Conservation (phyloP, 1,140 invertebrate species). For the Pentalonia nigronervosa region DNA sequence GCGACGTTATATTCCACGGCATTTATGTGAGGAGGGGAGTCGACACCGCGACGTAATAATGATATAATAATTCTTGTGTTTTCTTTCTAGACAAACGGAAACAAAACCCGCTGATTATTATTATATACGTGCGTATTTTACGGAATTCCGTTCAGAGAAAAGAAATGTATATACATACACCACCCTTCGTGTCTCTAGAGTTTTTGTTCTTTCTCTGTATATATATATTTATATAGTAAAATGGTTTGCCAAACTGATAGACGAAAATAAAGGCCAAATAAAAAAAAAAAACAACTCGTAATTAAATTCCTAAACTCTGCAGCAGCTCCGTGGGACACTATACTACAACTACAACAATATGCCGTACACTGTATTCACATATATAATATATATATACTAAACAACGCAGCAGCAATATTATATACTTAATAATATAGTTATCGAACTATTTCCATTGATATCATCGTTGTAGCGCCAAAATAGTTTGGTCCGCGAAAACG, state of each 20-base stretch:
- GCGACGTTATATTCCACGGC: neutral
- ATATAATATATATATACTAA: neutral
- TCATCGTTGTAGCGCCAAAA: neutral
- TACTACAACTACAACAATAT: neutral
- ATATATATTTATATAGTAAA: neutral
- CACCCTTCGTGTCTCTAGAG: neutral
- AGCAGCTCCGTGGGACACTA: neutral
- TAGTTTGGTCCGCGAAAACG: neutral
- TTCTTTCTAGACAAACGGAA: slow-evolving; percentile 4
- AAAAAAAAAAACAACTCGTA: neutral
- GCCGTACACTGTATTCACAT: neutral
- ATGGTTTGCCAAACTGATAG: neutral
- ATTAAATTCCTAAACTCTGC: neutral
- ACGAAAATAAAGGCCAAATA: slow-evolving; percentile 1
- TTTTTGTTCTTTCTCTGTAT: neutral
- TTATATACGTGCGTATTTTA: neutral
- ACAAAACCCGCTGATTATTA: neutral
- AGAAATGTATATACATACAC: neutral
- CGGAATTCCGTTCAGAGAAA: neutral
- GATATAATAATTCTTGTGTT: neutral
- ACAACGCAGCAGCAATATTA: neutral
- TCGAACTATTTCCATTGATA: slow-evolving; percentile 16
- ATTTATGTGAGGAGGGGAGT: neutral
- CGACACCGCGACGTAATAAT: neutral
- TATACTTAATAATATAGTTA: neutral